Percentiles rank a stretch among this genome's conserved stretches.
Evolutionary conservation across 2,888 invertebrate genomes (phyloP).

Genomic region (Drosophila neotestacea): DNA sequence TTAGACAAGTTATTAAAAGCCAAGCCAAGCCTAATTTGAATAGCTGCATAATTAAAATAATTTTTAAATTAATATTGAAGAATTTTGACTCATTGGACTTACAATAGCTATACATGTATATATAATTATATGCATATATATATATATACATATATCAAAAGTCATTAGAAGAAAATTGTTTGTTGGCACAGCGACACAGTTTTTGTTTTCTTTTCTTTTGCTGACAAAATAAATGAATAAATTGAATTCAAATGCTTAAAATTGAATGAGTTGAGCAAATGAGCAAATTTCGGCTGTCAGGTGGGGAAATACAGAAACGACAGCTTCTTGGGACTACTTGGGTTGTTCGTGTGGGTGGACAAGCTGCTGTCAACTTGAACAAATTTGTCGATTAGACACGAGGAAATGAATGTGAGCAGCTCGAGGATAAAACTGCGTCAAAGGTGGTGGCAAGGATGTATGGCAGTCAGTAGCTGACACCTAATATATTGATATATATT

Average conservation of each 20-base stretch:
- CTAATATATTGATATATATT: conserved; percentile 13
- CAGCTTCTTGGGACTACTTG: conserved; percentile 8
- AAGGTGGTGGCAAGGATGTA: conserved; percentile 33
- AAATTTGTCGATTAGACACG: conserved; percentile 67
- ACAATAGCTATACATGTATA: conserved; percentile 14
- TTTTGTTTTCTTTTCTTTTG: conserved; percentile 16
- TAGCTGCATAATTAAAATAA: conserved; percentile 67
- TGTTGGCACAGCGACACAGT: conserved; percentile 73
- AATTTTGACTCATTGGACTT: conserved; percentile 28
- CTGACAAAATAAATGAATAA: conserved; percentile 33
- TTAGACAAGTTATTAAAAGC: conserved; percentile 31
- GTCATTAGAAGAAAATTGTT: conserved; percentile 71
- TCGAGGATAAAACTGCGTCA: conserved; percentile 53
- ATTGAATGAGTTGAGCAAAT: conserved; percentile 35
- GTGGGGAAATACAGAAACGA: conserved; percentile 23
- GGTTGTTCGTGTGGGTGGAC: conserved; percentile 64
- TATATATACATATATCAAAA: conserved; percentile 38
- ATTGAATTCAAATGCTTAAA: not conserved
- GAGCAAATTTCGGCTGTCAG: conserved; percentile 39
- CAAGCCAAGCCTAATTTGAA: conserved; percentile 57
- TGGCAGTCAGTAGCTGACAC: conserved; percentile 37
- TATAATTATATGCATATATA: not conserved
- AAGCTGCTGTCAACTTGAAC: conserved; percentile 62
- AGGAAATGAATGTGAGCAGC: conserved; percentile 52
- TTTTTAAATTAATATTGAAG: conserved; percentile 30